Conservation (phyloP, 2,888 invertebrate genomes). For the Phania funesta region DNA sequence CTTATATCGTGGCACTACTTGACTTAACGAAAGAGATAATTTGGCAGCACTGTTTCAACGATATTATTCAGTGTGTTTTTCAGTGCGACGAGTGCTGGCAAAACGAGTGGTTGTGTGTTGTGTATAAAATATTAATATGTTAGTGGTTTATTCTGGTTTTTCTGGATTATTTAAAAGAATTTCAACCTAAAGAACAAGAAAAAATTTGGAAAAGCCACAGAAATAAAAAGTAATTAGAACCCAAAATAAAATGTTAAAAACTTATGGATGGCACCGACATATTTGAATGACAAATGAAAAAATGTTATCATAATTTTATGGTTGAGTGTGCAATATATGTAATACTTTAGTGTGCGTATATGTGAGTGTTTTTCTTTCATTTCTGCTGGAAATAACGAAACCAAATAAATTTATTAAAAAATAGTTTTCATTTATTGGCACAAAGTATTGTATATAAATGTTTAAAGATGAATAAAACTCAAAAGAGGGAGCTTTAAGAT, state of each 20-base stretch:
- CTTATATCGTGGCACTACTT: neutral
- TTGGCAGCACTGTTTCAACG: slow-evolving; percentile 39
- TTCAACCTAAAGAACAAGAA: slow-evolving; percentile 9
- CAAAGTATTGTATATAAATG: slow-evolving; percentile 17
- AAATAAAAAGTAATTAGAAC: slow-evolving; percentile 22
- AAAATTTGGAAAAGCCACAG: neutral
- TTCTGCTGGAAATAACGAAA: slow-evolving; percentile 7
- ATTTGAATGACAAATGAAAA: slow-evolving; percentile 27
- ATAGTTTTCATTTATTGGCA: neutral
- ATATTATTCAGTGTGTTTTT: slow-evolving; percentile 34
- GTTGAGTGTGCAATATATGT: slow-evolving; percentile 3
- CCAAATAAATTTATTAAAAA: slow-evolving; percentile 3
- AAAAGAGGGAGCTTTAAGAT: neutral
- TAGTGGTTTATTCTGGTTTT: too few species aligned
- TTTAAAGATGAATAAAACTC: neutral
- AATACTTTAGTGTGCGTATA: neutral
- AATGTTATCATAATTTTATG: neutral
- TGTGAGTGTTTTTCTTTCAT: slow-evolving; percentile 31
- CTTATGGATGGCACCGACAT: neutral
- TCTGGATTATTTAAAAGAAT: slow-evolving; percentile 32
- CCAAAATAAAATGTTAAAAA: neutral
- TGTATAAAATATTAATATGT: too few species aligned
- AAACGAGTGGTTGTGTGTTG: slow-evolving; percentile 60
- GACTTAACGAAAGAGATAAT: neutral
- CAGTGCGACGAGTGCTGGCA: slow-evolving; percentile 64